A percentile compares a stretch with the other conserved stretches of the same genome.
These are phyloP conservation scores for Alligator sinensis DNA, from an alignment of 2,113 vertebrate genomes.

Conservation along the genomic window DNA sequence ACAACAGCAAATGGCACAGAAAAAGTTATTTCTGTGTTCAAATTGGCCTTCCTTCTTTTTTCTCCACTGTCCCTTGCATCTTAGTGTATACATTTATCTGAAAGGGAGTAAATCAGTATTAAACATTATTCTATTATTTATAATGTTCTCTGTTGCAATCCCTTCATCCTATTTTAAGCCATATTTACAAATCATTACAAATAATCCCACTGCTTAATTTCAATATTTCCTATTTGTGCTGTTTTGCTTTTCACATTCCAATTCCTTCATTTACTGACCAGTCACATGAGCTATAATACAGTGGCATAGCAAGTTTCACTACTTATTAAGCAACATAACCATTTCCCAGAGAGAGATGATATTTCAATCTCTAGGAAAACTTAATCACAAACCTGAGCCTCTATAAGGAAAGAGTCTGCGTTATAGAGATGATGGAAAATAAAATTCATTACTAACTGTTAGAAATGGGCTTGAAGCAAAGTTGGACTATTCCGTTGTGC, in stretches of 20 bases:
- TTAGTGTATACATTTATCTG: background rate
- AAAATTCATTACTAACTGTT: background rate
- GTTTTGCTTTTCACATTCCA: background rate
- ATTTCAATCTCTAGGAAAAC: background rate
- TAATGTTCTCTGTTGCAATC: background rate
- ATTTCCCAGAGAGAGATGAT: background rate
- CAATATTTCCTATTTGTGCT: background rate
- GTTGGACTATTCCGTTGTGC: background rate
- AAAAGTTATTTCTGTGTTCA: background rate
- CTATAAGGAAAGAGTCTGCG: background rate
- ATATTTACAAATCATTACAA: slow-evolving; percentile 6
- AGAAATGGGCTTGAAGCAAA: background rate
- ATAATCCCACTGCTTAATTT: background rate
- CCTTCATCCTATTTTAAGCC: background rate
- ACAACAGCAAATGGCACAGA: background rate
- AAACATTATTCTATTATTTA: background rate
- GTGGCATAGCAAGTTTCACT: background rate
- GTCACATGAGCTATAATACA: background rate
- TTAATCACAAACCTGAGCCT: background rate
- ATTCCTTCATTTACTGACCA: background rate
- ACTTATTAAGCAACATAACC: background rate
- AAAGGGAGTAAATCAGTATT: background rate
- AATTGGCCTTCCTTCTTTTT: background rate
- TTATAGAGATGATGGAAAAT: background rate
- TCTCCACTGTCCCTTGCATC: background rate